Percentiles rank a stretch among this genome's conserved stretches.
Evolutionary conservation across 2,113 vertebrate species (phyloP).

Genomic region (Psilopsiagon aurifrons): DNA sequence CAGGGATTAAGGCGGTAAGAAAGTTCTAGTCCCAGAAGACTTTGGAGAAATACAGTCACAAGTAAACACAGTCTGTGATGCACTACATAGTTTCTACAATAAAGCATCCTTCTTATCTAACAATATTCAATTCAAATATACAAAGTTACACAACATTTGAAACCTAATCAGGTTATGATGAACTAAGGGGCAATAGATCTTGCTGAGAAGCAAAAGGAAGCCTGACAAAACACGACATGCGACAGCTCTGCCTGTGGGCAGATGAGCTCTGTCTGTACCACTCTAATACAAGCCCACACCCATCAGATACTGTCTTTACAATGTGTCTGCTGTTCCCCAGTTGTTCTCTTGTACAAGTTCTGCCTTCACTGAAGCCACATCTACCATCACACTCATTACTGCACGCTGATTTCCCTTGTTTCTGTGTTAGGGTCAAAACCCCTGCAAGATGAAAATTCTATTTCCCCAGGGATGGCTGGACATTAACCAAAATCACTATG

Average conservation of each 20-base stretch:
- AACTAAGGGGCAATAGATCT: background rate
- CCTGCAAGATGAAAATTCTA: background rate
- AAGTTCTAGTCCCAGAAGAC: background rate
- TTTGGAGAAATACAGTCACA: background rate
- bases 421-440: background rate
- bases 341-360: background rate
- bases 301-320: fast-evolving
- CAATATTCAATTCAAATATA: background rate
- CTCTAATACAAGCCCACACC: background rate
- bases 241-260: background rate
- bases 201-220: background rate
- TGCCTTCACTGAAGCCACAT: background rate
- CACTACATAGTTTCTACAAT: background rate
- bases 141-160: background rate
- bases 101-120: background rate
- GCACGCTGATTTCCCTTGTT: fast-evolving
- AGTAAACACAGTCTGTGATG: background rate
- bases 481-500: background rate
- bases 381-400: background rate
- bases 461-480: background rate
- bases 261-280: too few species aligned
- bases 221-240: background rate
- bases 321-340: fast-evolving
- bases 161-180: background rate
- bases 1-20: background rate